Conservation (phyloP, 2,797 vertebrate species). For the Intellagama lesueurii region DNA sequence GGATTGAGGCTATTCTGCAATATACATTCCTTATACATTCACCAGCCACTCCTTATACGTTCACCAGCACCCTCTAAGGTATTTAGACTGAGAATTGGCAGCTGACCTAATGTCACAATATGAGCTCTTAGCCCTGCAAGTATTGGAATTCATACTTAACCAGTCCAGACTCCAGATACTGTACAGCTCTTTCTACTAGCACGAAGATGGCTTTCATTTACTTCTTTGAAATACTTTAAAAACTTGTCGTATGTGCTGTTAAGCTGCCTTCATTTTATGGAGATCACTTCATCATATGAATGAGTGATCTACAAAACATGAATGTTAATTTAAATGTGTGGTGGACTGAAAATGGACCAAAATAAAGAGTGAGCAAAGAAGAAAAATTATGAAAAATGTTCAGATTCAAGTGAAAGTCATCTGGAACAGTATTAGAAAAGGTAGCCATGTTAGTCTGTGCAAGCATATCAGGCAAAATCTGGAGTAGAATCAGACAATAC, state of each 20-base stretch:
- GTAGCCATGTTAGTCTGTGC: too few relatives aligned
- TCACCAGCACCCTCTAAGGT: neutral
- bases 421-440: conserved; percentile 6
- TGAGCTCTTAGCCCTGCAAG: neutral
- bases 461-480: too few relatives aligned
- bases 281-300: neutral
- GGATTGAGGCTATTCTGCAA: neutral
- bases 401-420: neutral
- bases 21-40: too few relatives aligned
- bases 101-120: neutral
- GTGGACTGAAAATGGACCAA: neutral
- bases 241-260: too few relatives aligned
- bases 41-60: too few relatives aligned
- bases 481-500: conserved; percentile 9
- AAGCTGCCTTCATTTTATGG: neutral
- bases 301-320: neutral
- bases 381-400: neutral
- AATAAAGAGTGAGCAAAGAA: neutral
- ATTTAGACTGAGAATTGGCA: neutral
- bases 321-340: neutral
- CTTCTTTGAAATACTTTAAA: neutral
- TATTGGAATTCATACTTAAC: neutral
- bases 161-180: neutral
- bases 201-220: neutral
- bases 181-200: neutral